These are phyloP conservation scores for Osmerus mordax DNA, from an alignment of 2,113 vertebrate species.

Conservation along the genomic window DNA sequence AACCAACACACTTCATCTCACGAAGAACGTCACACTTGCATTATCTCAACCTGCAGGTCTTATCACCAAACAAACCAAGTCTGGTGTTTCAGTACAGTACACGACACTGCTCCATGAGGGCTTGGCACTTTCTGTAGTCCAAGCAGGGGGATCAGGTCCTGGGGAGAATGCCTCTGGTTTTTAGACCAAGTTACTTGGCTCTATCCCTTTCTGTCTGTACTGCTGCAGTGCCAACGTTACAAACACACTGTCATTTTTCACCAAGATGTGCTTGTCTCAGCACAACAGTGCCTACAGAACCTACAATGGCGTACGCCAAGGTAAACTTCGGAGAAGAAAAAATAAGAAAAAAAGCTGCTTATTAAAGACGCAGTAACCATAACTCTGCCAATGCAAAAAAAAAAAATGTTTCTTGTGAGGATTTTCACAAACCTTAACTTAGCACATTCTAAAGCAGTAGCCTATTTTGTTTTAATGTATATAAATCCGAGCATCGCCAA, in stretches of 20 bases:
- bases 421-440: too few species aligned
- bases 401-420: too few species aligned
- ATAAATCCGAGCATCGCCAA: too few species aligned
- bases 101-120: not conserved
- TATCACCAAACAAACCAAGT: not conserved
- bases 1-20: not conserved
- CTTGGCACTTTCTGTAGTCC: not conserved
- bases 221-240: slow-evolving; percentile 1
- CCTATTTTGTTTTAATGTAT: too few species aligned
- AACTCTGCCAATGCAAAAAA: too few species aligned
- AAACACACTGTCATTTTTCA: slow-evolving; percentile 1
- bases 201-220: not conserved
- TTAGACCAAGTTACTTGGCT: not conserved
- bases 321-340: too few species aligned
- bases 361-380: too few species aligned
- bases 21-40: not conserved
- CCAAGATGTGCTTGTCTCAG: not conserved
- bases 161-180: not conserved
- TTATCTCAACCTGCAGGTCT: not conserved
- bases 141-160: not conserved
- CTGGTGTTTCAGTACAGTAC: not conserved
- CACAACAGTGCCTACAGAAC: not conserved
- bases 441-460: too few species aligned
- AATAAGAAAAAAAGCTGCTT: too few species aligned
- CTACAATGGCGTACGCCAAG: not conserved